A percentile compares a stretch with the other conserved stretches of the same genome.
Conservation (phyloP, 2,797 vertebrate genomes). For the Pangasius djambal region DNA sequence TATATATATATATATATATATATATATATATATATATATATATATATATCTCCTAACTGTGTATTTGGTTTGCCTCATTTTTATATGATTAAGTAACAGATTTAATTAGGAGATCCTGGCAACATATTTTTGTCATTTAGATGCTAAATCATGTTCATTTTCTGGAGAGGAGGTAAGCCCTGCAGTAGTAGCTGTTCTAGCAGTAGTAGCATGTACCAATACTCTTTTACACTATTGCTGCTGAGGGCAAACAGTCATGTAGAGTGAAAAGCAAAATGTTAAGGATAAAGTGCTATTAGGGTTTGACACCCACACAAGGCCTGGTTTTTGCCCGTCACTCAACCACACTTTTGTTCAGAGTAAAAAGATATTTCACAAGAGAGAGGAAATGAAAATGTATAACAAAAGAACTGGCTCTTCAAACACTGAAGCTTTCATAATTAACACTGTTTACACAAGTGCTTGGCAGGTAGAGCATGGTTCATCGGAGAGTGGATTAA, state of each 20-base stretch:
- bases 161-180: constrained; percentile 71
- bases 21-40: no score
- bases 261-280: constrained; percentile 75
- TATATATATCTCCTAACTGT: constrained; percentile 32
- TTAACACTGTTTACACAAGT: constrained; percentile 26
- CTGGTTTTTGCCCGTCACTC: neutral
- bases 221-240: constrained; percentile 69
- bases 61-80: constrained; percentile 27
- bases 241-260: constrained; percentile 74
- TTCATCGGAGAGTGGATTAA: constrained; percentile 59
- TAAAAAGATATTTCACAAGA: neutral
- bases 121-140: constrained; percentile 85
- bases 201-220: constrained; percentile 60
- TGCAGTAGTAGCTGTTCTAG: constrained; percentile 64
- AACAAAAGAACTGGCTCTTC: constrained; percentile 10
- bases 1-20: no score
- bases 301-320: constrained; percentile 19
- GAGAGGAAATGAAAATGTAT: constrained; percentile 14
- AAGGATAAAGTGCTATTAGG: constrained; percentile 72
- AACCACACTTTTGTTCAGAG: neutral
- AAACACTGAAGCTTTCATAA: constrained; percentile 62
- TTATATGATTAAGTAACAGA: constrained; percentile 59
- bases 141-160: constrained; percentile 81
- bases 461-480: constrained; percentile 24
- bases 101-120: constrained; percentile 74